Evolutionary conservation across 2,888 invertebrate genomes (phyloP).

Genomic region (Odontocerum albicorne): DNA sequence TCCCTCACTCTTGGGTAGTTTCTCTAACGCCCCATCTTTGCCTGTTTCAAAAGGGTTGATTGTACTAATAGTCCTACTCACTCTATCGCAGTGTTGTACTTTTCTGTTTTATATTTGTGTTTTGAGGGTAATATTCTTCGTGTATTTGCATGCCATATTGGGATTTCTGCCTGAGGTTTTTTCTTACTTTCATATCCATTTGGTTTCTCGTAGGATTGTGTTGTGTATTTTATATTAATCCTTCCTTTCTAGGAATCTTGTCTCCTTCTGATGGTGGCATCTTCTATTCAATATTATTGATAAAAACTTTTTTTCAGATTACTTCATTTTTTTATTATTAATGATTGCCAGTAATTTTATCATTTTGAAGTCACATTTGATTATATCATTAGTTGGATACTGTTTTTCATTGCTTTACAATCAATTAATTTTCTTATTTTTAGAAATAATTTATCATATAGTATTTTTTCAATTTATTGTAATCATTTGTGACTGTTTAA

Average conservation of each 20-base stretch:
- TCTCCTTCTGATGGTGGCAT: background rate
- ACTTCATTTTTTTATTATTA: too few relatives aligned
- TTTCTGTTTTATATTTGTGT: background rate
- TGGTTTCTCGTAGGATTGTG: background rate
- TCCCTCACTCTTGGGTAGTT: slow-evolving; percentile 43
- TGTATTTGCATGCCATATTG: slow-evolving; percentile 27
- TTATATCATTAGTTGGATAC: too few relatives aligned
- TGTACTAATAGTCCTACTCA: slow-evolving; percentile 43
- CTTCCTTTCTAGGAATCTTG: slow-evolving; percentile 5
- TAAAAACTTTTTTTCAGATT: too few relatives aligned
- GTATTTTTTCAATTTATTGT: too few relatives aligned
- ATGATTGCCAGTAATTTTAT: too few relatives aligned
- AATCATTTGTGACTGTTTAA: too few relatives aligned
- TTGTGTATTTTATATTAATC: background rate
- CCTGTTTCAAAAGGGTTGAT: slow-evolving; percentile 61
- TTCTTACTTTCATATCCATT: slow-evolving; percentile 13
- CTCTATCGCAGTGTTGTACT: background rate
- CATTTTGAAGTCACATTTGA: too few relatives aligned
- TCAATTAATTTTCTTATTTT: too few relatives aligned
- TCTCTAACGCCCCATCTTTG: slow-evolving; percentile 35
- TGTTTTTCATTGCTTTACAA: too few relatives aligned
- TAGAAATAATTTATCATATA: too few relatives aligned
- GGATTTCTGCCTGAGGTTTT: slow-evolving; percentile 27
- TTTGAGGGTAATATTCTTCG: background rate
- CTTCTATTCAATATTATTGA: background rate